Evolutionary conservation across 2,113 vertebrate species (phyloP).

Genomic region (Mormoops blainvillei): DNA sequence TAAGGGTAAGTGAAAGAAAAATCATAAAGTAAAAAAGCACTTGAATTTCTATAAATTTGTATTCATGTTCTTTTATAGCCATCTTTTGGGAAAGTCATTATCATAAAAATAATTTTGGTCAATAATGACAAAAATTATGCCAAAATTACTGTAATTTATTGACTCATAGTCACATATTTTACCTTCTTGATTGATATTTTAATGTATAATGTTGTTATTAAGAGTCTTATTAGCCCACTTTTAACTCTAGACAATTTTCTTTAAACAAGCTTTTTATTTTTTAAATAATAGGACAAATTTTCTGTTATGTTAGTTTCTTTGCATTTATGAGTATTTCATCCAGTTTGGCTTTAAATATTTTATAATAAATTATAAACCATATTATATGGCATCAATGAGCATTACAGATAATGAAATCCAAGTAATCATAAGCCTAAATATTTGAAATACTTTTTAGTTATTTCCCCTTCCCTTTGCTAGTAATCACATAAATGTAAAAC

Average conservation of each 20-base stretch:
- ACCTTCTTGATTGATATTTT: neutral
- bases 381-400: neutral
- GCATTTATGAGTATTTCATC: neutral
- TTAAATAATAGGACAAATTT: neutral
- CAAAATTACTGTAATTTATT: neutral
- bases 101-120: constrained; percentile 45
- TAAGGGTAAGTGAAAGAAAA: constrained; percentile 30
- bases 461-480: neutral
- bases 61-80: neutral
- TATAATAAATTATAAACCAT: neutral
- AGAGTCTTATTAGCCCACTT: neutral
- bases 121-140: neutral
- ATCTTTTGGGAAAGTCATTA: constrained; percentile 20
- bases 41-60: constrained; percentile 3
- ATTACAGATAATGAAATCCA: neutral
- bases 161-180: neutral
- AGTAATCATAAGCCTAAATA: neutral
- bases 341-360: neutral
- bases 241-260: neutral
- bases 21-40: neutral
- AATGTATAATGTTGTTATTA: neutral
- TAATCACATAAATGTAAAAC: neutral
- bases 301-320: neutral
- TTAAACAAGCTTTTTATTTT: neutral
- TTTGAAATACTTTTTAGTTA: neutral